Base-by-base conservation (phyloP, 2,888 invertebrate species). In the Andrena marginata region DNA sequence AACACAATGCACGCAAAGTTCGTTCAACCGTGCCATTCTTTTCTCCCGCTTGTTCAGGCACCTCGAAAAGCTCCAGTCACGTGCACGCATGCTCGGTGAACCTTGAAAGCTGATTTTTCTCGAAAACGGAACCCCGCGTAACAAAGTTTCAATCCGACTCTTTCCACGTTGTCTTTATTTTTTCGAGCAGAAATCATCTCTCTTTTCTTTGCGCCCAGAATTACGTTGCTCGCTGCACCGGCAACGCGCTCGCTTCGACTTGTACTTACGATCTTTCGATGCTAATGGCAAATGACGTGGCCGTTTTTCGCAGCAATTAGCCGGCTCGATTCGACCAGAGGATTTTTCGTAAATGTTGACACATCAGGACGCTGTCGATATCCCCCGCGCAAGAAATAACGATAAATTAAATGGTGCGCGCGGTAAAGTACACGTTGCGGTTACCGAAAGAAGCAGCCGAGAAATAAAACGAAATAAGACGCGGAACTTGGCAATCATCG, bases 401-500 rank as follows among this genome's bases (percentile, higher is more conserved):
- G 70, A 77, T 23, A 48, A 71, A 70, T 71, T 23, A 35, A 26
- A 29, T 16, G 56, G 13, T 20, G 42, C 26, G 16, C 29, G 35
- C 7, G 59, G 67, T 51, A 33, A 67, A 75, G 48, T 70, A 42
- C 42, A 62, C 49, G 35, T 64, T 8, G 49, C 5, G 29, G n/a
- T 26, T 59, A 35, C 26, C 56, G 35, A 48, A 59, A 65, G 33
- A 62, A 56, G 8, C 6, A 54, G 2, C 2, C 16, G 1, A 8
- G 62, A 67, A 73, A 56, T 26, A 75, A 26, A 56, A 75, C 29
- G 26, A 78, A 77, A 68, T 60, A 56, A 65, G 33, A 64, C 65
- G 29, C 73, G 80, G 85, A 83, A 83, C 85, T 80, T 56, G 51
- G 83, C 70, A 76, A 86, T 86, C 85, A 85, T 67, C 65, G 35